phyloP scores from a whole-genome alignment of 2,113 vertebrate genomes.

The Vimba vimba region DNA sequence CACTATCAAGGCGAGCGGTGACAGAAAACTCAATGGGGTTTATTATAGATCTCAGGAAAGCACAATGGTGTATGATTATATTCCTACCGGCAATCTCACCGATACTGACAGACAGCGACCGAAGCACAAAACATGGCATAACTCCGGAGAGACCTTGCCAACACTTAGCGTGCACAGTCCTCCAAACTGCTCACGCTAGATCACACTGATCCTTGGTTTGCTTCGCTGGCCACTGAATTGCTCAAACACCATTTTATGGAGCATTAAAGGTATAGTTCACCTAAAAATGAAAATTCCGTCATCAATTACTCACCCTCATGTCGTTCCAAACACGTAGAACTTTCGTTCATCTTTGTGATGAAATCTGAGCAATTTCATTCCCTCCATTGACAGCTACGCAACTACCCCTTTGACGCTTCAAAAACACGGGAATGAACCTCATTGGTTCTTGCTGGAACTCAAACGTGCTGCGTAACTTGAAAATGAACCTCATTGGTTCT shows the following conservation, averaged over 20 bases:
- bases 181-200: conserved; percentile 37
- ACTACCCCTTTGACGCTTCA: too few relatives aligned
- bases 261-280: background rate
- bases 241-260: background rate
- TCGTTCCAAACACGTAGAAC: too few relatives aligned
- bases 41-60: background rate
- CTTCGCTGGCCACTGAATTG: background rate
- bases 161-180: conserved; percentile 43
- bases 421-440: too few relatives aligned
- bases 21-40: conserved; percentile 43
- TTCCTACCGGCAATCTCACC: background rate
- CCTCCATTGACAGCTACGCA: too few relatives aligned
- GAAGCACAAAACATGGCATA: conserved; percentile 34
- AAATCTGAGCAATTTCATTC: too few relatives aligned
- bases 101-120: conserved; percentile 22
- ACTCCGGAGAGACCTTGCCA: conserved; percentile 29
- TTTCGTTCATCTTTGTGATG: too few relatives aligned
- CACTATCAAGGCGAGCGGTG: conserved; percentile 31
- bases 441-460: too few relatives aligned
- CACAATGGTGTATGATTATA: conserved; percentile 53
- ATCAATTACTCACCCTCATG: too few relatives aligned
- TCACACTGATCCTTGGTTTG: background rate
- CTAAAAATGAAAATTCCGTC: too few relatives aligned
- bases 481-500: too few relatives aligned
- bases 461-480: too few relatives aligned